Conservation (phyloP, 2,113 vertebrate genomes). For the Stigmatopora argus region DNA sequence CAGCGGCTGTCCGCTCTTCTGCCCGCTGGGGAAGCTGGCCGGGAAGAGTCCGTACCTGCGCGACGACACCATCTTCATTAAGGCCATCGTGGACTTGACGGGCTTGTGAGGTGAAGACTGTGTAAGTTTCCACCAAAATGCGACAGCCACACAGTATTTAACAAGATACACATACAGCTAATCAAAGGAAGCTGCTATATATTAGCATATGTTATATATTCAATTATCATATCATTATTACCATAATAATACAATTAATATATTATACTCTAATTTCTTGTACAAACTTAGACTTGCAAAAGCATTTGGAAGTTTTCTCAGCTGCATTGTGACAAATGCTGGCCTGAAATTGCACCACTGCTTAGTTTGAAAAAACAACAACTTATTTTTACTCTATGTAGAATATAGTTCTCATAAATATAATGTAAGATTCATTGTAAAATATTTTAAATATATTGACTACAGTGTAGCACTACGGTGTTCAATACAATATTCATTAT, state of each 20-base stretch:
- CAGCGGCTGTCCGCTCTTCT: slow-evolving; percentile 95
- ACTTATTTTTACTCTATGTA: too few species aligned
- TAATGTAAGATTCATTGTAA: too few species aligned
- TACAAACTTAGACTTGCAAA: neutral
- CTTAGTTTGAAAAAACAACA: neutral
- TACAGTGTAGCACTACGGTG: neutral
- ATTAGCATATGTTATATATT: too few species aligned
- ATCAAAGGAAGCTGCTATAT: neutral
- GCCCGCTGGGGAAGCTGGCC: slow-evolving; percentile 83
- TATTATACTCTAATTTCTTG: too few species aligned
- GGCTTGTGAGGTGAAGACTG: slow-evolving; percentile 71
- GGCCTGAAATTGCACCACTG: neutral
- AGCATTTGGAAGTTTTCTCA: too few species aligned
- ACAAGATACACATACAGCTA: neutral
- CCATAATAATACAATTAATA: too few species aligned
- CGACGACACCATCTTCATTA: slow-evolving; percentile 91
- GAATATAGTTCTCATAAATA: too few species aligned
- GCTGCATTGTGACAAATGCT: neutral
- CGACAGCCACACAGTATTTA: neutral
- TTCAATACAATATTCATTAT: neutral
- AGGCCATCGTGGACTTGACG: slow-evolving; percentile 91
- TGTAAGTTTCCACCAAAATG: slow-evolving; percentile 46
- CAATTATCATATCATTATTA: too few species aligned
- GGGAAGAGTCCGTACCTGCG: slow-evolving; percentile 84
- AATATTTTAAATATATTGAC: neutral